Percentiles rank a stretch among this genome's conserved stretches.
Conservation (phyloP, 2,888 invertebrate genomes). For the Acanthosepion esculentum region DNA sequence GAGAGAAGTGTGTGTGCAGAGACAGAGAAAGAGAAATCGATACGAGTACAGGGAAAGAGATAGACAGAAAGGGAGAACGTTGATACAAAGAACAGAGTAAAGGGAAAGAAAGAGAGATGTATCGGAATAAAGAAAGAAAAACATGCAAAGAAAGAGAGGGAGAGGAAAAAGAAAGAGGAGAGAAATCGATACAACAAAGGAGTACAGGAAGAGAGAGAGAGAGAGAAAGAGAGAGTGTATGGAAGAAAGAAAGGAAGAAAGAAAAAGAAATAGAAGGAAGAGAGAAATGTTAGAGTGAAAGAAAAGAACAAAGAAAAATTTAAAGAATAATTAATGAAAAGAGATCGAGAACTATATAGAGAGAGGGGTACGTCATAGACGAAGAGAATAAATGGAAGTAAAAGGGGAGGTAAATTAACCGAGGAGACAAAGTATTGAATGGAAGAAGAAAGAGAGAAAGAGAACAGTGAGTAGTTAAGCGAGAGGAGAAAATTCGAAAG, state of each 20-base stretch:
- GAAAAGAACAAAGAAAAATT: background rate
- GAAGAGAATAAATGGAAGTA: background rate
- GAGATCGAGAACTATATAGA: background rate
- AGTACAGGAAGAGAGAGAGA: too few relatives aligned
- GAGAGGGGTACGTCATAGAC: background rate
- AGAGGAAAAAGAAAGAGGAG: background rate
- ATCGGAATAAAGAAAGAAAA: background rate
- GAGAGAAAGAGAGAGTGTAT: too few relatives aligned
- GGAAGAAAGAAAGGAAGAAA: too few relatives aligned
- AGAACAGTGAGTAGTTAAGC: background rate
- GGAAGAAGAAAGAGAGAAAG: background rate
- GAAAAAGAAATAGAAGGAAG: background rate
- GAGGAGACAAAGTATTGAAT: background rate
- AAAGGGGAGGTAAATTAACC: background rate
- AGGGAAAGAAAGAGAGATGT: background rate
- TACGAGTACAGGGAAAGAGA: too few relatives aligned
- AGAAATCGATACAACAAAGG: too few relatives aligned
- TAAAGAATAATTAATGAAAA: too few relatives aligned
- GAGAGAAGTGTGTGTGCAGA: too few relatives aligned
- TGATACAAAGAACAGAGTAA: background rate
- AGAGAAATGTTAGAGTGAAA: background rate
- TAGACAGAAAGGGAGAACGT: background rate
- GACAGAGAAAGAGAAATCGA: too few relatives aligned
- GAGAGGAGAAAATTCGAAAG: background rate
- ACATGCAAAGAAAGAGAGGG: background rate